Evolutionary conservation across 2,113 vertebrate species (phyloP), one percentile per base, ranked within the genome.

Genomic region (Ictidomys tridecemlineatus): DNA sequence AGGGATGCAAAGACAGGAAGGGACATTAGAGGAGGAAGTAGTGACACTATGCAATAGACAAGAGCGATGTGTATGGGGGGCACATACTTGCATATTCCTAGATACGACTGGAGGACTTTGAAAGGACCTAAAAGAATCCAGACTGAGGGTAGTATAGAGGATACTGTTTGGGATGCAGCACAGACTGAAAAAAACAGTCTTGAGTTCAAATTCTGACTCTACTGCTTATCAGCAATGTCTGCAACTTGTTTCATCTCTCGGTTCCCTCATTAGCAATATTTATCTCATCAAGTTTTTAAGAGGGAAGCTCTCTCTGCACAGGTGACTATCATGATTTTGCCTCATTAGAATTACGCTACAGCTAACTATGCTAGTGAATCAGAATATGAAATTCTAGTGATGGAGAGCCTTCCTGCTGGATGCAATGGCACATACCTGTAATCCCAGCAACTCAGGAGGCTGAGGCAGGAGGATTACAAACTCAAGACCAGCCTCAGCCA

Each of bases 1-100:
- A 24, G 37, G 53, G 84, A 92, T 28, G 9, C 8, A 63, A 34
- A 61, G 26, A n/a, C 5, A 58, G 69, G 37, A 34, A 80, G 18
- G 20, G 22, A 69, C 24, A 10, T 30, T 51, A 61, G 63, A 45
- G 22, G 37, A 78, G 30, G 45, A 32, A 39, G 24, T 7, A 26
- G 28, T 30, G 30, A 63, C 61, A 63, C 58, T 7, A 42, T 2
- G 37, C n/a, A 1, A 56, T 30, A n/a, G 42, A 22, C 37, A 37
- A 30, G 58, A 14, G 22, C 53, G 37, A 37, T 22, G 1, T 22
- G 34, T 22, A 30, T 39, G 0, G 1, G 0, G 37, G 12, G 45
- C 45, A 65, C 37, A 65, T 18, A 10, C 30, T 28, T 73, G 65
- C 37, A n/a, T 8, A 18, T 24, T 84, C 32, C 53, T 48, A 39